A percentile compares a stretch with the other conserved stretches of the same genome.
Conservation (phyloP, 2,888 invertebrate species). For the Parnassius apollo region DNA sequence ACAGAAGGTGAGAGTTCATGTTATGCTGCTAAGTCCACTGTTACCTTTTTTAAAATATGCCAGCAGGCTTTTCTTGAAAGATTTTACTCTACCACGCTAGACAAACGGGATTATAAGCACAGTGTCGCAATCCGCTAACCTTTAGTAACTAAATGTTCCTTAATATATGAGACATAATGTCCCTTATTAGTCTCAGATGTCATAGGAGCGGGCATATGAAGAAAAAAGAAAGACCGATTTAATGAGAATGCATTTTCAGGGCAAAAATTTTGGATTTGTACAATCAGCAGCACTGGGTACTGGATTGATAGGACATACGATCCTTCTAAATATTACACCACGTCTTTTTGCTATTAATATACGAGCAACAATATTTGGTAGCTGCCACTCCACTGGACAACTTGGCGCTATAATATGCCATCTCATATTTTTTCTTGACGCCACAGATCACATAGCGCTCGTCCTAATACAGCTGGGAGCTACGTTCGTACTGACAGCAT, state of each 20-base stretch:
- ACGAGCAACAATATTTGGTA: slow-evolving; percentile 57
- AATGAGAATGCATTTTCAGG: slow-evolving; percentile 44
- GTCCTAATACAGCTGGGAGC: slow-evolving; percentile 42
- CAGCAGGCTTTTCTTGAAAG: too few species aligned
- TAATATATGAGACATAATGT: too few species aligned
- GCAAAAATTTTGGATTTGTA: slow-evolving; percentile 39
- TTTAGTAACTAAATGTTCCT: too few species aligned
- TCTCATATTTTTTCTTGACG: slow-evolving; percentile 47
- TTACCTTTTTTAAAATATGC: too few species aligned
- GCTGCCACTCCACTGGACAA: slow-evolving; percentile 61
- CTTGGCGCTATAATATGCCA: slow-evolving; percentile 60
- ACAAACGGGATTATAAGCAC: too few species aligned
- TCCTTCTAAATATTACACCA: slow-evolving; percentile 61
- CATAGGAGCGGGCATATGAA: too few species aligned
- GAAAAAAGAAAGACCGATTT: too few species aligned
- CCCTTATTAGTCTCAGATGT: too few species aligned
- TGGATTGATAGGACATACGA: slow-evolving; percentile 50
- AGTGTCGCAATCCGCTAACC: too few species aligned
- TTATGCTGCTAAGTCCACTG: too few species aligned
- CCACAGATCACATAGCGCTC: slow-evolving; percentile 42
- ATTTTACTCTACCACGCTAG: too few species aligned
- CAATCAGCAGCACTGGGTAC: slow-evolving; percentile 53
- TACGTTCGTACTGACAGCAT: slow-evolving; percentile 40
- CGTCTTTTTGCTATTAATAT: slow-evolving; percentile 62
- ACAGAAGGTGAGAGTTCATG: too few species aligned